Evolutionary conservation across 2,113 vertebrate genomes (phyloP).

Genomic region (Empidonax traillii): DNA sequence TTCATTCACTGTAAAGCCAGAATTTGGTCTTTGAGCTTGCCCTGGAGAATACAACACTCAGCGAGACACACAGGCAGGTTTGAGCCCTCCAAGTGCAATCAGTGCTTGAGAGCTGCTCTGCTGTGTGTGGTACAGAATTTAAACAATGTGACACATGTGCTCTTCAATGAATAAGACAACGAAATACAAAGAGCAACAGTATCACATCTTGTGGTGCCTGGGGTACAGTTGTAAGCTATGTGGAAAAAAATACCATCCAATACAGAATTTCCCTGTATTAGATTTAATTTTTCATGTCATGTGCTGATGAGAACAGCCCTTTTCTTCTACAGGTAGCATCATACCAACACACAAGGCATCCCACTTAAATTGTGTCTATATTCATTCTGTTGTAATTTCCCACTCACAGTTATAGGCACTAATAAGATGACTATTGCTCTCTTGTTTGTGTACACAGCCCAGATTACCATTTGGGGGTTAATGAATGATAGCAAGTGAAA

Average conservation of each 20-base stretch:
- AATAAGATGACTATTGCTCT: background rate
- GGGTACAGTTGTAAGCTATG: background rate
- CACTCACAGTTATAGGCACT: background rate
- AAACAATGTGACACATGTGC: background rate
- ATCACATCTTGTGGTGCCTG: background rate
- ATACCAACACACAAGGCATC: background rate
- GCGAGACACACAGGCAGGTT: background rate
- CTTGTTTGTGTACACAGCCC: background rate
- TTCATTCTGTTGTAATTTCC: background rate
- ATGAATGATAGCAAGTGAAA: slow-evolving; percentile 57
- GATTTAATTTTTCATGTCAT: background rate
- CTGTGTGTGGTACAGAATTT: background rate
- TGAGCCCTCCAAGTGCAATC: background rate
- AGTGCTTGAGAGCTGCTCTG: background rate
- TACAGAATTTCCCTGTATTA: background rate
- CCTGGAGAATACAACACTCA: background rate
- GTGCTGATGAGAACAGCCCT: background rate
- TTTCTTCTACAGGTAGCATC: background rate
- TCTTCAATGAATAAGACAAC: background rate
- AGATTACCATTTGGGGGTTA: background rate
- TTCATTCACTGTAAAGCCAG: background rate
- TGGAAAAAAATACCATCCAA: background rate
- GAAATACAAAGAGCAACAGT: background rate
- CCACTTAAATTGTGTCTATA: background rate
- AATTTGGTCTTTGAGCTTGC: background rate